Percentiles rank a stretch among this genome's conserved stretches.
Conservation (phyloP, 2,888 invertebrate species). For the Drosophila monieri region DNA sequence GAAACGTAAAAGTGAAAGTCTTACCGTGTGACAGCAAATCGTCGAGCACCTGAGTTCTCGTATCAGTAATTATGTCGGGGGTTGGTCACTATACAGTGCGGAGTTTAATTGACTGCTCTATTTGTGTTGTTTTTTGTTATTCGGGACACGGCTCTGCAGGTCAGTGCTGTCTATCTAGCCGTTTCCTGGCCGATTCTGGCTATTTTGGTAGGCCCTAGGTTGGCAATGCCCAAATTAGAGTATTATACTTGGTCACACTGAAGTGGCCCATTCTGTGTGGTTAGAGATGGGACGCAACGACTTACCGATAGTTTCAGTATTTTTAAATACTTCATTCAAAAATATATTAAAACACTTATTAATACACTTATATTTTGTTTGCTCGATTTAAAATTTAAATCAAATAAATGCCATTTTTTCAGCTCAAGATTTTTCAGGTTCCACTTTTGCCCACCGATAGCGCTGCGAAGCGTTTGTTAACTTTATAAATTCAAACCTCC, state of each 20-base stretch:
- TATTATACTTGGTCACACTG: neutral
- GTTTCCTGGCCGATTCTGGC: neutral
- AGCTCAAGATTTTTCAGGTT: neutral
- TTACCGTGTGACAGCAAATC: constrained; percentile 9
- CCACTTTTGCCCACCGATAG: neutral
- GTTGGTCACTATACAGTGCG: neutral
- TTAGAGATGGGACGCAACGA: neutral
- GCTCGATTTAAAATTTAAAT: neutral
- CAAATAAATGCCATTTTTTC: neutral
- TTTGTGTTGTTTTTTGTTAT: constrained; percentile 23
- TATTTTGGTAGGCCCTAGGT: neutral
- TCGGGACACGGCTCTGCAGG: constrained; percentile 30
- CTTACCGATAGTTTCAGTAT: neutral
- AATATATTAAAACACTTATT: too few relatives aligned
- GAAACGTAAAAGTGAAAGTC: constrained; percentile 29
- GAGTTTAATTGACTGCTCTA: constrained; percentile 19
- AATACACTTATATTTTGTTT: neutral
- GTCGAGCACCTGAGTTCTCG: constrained; percentile 6
- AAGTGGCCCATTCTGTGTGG: neutral
- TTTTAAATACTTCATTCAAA: neutral
- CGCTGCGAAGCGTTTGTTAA: neutral
- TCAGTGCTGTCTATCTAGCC: neutral
- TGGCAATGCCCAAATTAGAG: neutral
- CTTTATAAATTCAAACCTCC: neutral
- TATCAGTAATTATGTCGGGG: neutral